Evolutionary conservation across 2,888 invertebrate genomes (phyloP).

Genomic region (Microplitis deprimator): DNA sequence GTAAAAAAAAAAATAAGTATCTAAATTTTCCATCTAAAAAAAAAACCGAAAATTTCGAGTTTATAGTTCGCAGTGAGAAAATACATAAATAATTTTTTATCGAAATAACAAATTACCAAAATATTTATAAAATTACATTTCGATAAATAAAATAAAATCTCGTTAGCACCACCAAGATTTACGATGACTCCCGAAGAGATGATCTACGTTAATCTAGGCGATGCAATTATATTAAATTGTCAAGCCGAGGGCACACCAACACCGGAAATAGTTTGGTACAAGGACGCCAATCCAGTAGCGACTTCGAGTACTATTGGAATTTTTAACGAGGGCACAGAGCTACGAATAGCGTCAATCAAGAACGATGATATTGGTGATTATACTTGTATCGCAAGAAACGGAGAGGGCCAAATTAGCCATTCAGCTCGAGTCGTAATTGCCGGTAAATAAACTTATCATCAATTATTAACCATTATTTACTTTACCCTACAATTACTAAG

Average conservation of each 20-base stretch:
- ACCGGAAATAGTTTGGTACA: constrained; percentile 96
- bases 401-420: constrained; percentile 96
- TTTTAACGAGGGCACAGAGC: constrained; percentile 94
- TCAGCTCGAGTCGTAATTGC: constrained; percentile 96
- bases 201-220: constrained; percentile 96
- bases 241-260: constrained; percentile 96
- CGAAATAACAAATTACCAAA: neutral
- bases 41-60: too few species aligned
- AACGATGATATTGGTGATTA: constrained; percentile 97
- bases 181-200: constrained; percentile 95
- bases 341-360: constrained; percentile 92
- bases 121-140: neutral
- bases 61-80: too few species aligned
- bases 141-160: neutral
- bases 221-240: constrained; percentile 96
- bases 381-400: constrained; percentile 95
- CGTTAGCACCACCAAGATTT: constrained; percentile 90
- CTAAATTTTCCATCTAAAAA: too few species aligned
- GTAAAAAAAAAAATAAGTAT: too few species aligned
- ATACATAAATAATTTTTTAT: too few species aligned
- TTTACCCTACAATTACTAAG: neutral
- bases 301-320: constrained; percentile 90
- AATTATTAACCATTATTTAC: neutral
- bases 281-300: constrained; percentile 92
- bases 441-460: constrained; percentile 71